Evolutionary conservation across 2,113 vertebrate genomes (phyloP).

Genomic region (Todiramphus saurophagus): DNA sequence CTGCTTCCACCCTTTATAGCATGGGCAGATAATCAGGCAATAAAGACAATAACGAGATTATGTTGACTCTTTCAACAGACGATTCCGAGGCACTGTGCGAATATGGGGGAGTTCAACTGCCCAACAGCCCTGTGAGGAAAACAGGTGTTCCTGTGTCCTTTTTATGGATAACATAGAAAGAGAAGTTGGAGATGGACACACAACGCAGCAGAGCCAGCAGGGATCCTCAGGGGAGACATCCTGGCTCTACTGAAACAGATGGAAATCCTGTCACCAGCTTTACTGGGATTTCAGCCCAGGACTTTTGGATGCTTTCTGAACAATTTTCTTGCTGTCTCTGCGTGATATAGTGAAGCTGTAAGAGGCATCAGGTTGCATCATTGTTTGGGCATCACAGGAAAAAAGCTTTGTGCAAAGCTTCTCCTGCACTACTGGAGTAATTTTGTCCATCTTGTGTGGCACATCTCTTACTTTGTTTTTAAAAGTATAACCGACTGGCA

Average conservation of each 20-base stretch:
- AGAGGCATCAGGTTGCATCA: slow-evolving; percentile 7
- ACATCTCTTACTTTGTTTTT: background rate
- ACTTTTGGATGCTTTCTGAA: slow-evolving; percentile 20
- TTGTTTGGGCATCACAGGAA: background rate
- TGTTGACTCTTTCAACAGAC: background rate
- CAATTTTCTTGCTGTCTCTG: background rate
- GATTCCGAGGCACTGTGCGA: background rate
- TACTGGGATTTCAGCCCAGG: slow-evolving; percentile 50
- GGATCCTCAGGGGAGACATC: background rate
- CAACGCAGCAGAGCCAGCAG: background rate
- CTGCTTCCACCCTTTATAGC: background rate
- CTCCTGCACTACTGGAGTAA: background rate
- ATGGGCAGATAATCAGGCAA: background rate
- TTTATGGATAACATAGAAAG: background rate
- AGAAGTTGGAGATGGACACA: background rate
- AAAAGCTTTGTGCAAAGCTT: background rate
- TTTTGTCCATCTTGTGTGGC: background rate
- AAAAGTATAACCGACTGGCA: background rate
- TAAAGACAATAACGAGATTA: background rate
- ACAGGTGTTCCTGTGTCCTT: background rate
- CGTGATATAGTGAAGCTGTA: background rate
- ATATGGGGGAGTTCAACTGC: background rate
- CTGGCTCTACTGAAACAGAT: background rate
- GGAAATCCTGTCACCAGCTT: slow-evolving; percentile 18
- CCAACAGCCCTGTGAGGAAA: background rate